A percentile compares a stretch with the other conserved stretches of the same genome.
Conservation (phyloP, 2,797 vertebrate genomes). For the Chaunax sp. region DNA sequence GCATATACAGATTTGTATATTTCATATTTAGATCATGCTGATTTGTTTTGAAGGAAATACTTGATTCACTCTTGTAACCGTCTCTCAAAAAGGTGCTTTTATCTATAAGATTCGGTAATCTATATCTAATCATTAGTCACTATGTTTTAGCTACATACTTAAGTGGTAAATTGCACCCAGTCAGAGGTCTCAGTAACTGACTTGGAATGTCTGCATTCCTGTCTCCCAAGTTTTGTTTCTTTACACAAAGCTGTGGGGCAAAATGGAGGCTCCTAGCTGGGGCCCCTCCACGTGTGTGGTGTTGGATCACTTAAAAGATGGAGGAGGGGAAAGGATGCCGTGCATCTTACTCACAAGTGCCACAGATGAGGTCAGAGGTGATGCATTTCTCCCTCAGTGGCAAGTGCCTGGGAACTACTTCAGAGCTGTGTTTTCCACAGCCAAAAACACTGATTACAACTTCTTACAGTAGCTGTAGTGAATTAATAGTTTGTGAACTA, state of each 20-base stretch:
- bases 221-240: constrained; percentile 46
- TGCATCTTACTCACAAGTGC: constrained; percentile 70
- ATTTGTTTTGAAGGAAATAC: constrained; percentile 1
- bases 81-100: not conserved
- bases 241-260: constrained; percentile 71
- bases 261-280: constrained; percentile 64
- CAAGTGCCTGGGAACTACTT: constrained; percentile 66
- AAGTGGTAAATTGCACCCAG: not conserved
- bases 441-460: constrained; percentile 10
- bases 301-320: constrained; percentile 70
- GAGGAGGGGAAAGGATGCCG: constrained; percentile 71
- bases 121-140: not conserved
- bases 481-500: constrained; percentile 27
- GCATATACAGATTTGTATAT: not conserved
- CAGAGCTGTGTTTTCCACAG: constrained; percentile 8
- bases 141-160: no score
- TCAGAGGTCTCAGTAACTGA: constrained; percentile 30
- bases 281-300: constrained; percentile 77
- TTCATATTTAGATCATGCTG: not conserved
- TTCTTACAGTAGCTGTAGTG: constrained; percentile 3
- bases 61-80: not conserved
- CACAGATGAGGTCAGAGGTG: constrained; percentile 72
- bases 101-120: not conserved
- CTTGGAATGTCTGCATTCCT: constrained; percentile 69
- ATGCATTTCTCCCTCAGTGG: constrained; percentile 53